These are phyloP conservation scores for Sinocyclocheilus maitianheensis DNA, from an alignment of 2,113 vertebrate genomes.

Conservation along the genomic window DNA sequence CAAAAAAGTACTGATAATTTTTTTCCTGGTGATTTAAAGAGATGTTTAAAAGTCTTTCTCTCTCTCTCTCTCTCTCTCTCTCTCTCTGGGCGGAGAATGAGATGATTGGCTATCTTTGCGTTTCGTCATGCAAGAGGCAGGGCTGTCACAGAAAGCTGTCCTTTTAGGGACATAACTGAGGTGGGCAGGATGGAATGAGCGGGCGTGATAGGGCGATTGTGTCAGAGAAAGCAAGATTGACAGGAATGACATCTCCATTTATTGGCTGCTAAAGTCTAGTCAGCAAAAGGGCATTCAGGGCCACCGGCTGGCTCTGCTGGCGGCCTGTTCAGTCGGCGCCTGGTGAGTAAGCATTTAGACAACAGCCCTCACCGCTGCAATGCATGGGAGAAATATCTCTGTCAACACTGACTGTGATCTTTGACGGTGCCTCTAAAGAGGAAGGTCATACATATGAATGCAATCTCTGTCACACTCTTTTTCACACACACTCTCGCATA, in stretches of 20 bases:
- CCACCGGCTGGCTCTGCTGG: conserved; percentile 57
- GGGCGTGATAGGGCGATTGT: conserved; percentile 60
- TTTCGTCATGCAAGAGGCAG: not conserved
- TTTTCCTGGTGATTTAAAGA: too few species aligned
- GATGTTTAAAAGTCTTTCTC: too few species aligned
- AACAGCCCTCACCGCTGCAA: conserved; percentile 54
- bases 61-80: conserved; percentile 14
- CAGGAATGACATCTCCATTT: conserved; percentile 60
- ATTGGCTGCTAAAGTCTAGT: conserved; percentile 56
- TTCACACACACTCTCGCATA: conserved; percentile 24
- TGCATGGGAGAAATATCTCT: conserved; percentile 54
- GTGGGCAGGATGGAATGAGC: conserved; percentile 55
- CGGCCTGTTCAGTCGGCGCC: conserved; percentile 52
- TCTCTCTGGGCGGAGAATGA: conserved; percentile 35
- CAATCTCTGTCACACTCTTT: conserved; percentile 43
- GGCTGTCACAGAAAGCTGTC: conserved; percentile 45
- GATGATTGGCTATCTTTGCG: conserved; percentile 39
- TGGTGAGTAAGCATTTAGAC: conserved; percentile 60
- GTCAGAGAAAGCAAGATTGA: conserved; percentile 57
- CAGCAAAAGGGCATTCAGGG: conserved; percentile 59
- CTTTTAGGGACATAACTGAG: conserved; percentile 56
- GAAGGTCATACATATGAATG: conserved; percentile 42
- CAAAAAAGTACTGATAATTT: too few species aligned
- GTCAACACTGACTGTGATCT: conserved; percentile 52
- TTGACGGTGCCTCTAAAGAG: conserved; percentile 45